A percentile compares a stretch with the other conserved stretches of the same genome.
phyloP scores from a whole-genome alignment of 1,140 invertebrate species.

The Calliphora vicina region DNA sequence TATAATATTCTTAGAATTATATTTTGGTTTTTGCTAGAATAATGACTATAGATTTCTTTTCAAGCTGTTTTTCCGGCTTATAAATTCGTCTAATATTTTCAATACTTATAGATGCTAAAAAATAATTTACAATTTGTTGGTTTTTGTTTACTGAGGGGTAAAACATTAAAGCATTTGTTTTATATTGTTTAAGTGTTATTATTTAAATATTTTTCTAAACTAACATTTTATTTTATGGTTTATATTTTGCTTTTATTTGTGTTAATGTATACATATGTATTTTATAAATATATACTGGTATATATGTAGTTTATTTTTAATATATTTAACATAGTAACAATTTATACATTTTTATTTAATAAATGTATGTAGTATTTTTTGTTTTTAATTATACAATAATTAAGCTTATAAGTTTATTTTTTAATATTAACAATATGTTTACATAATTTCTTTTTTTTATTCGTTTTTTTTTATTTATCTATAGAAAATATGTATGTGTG shows the following conservation, averaged over 20 bases:
- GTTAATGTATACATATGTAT: background rate
- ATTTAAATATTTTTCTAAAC: conserved; percentile 20
- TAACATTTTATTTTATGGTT: conserved; percentile 30
- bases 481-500: conserved; percentile 27
- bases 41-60: background rate
- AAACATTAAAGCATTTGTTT: conserved; percentile 25
- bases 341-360: background rate
- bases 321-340: background rate
- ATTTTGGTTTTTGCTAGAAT: background rate
- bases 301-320: conserved; percentile 8
- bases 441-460: background rate
- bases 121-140: conserved; percentile 11
- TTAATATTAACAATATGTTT: conserved; percentile 23
- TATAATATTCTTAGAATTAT: background rate
- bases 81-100: conserved; percentile 27
- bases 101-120: background rate
- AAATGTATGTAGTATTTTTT: background rate
- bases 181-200: conserved; percentile 18
- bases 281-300: background rate
- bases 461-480: background rate
- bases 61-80: background rate
- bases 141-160: background rate
- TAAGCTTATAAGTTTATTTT: background rate
- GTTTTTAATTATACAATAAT: background rate
- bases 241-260: background rate